A percentile compares a stretch with the other conserved stretches of the same genome.
These are phyloP conservation scores for Andrena marginata DNA, from an alignment of 2,888 invertebrate species.

Conservation along the genomic window DNA sequence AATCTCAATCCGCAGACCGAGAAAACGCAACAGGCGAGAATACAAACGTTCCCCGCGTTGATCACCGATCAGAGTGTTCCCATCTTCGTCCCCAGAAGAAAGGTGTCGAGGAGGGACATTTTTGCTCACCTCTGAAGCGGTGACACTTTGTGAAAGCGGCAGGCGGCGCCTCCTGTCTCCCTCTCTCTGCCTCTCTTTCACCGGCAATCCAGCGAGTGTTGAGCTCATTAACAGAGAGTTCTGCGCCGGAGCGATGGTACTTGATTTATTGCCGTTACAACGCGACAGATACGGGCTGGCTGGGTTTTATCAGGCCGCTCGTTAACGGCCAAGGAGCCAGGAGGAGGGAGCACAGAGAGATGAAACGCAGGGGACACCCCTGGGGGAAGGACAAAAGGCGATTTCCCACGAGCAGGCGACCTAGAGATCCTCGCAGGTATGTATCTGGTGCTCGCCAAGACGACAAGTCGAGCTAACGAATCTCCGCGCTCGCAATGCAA, in stretches of 20 bases:
- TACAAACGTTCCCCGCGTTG: not conserved
- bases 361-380: constrained; percentile 1
- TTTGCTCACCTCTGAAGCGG: constrained; percentile 1
- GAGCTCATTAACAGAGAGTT: constrained; percentile 55
- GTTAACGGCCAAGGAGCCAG: constrained; percentile 52
- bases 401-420: constrained; percentile 53
- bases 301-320: constrained; percentile 65
- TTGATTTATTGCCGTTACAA: constrained; percentile 69
- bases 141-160: constrained; percentile 43
- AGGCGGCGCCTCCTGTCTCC: constrained; percentile 16
- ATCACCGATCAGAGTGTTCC: not conserved
- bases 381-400: constrained; percentile 28
- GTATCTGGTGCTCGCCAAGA: constrained; percentile 18
- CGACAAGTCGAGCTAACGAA: constrained; percentile 18
- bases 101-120: constrained; percentile 3
- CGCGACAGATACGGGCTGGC: constrained; percentile 59
- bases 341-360: constrained; percentile 1
- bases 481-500: constrained; percentile 11
- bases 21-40: not conserved
- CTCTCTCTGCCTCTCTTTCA: not conserved
- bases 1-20: no score
- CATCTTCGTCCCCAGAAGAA: not conserved
- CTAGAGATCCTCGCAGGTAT: constrained; percentile 2
- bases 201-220: constrained; percentile 23
- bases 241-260: constrained; percentile 35